Conservation (phyloP, 2,797 vertebrate species). For the Pipistrellus kuhlii region DNA sequence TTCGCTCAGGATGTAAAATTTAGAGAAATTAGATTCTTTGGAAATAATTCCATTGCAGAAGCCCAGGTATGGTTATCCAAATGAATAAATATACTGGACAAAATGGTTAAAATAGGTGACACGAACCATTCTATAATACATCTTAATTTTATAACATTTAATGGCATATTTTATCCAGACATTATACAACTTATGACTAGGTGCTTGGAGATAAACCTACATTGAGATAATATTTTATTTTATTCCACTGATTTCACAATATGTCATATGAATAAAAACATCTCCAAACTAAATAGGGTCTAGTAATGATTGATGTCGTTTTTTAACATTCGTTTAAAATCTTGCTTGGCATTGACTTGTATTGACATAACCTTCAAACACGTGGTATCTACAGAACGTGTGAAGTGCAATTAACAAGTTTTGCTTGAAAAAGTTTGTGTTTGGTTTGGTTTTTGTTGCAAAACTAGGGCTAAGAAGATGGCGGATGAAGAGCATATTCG, state of each 20-base stretch:
- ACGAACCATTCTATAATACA: neutral
- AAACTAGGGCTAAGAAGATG: too few species aligned
- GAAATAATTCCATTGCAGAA: constrained; percentile 49
- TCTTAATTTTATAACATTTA: neutral
- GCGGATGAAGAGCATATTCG: too few species aligned
- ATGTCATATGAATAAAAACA: constrained; percentile 7
- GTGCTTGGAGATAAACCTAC: neutral
- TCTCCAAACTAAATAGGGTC: neutral
- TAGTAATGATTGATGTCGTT: too few species aligned
- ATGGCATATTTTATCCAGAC: neutral
- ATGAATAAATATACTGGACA: constrained; percentile 10
- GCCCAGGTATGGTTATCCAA: neutral
- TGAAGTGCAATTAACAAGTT: too few species aligned
- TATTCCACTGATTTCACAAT: neutral
- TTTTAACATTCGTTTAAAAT: too few species aligned
- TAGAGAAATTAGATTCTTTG: constrained; percentile 20
- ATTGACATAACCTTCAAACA: too few species aligned
- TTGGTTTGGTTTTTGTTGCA: too few species aligned
- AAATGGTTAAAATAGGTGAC: constrained; percentile 36
- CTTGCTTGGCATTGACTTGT: too few species aligned
- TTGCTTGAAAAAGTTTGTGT: too few species aligned
- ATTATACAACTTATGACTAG: constrained; percentile 13
- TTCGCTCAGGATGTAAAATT: constrained; percentile 18
- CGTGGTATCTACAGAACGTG: too few species aligned
- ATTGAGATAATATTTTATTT: neutral